phyloP scores from a whole-genome alignment of 2,888 invertebrate genomes.

The Phoenoteleia sp. region DNA sequence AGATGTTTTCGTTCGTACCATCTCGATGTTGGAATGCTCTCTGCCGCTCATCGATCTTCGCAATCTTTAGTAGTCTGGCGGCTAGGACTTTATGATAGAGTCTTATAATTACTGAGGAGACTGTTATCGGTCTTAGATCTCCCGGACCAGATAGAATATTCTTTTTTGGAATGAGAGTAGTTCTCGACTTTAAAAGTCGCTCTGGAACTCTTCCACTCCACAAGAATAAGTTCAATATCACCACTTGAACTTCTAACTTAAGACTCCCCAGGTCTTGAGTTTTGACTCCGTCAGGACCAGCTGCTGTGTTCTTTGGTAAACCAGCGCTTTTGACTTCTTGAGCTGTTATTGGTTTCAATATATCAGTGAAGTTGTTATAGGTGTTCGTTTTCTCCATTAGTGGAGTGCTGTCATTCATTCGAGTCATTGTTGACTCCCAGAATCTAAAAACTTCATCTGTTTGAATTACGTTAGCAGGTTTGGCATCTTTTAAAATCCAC shows the following conservation, averaged over 20 bases:
- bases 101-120: constrained; percentile 5
- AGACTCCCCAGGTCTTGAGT: constrained; percentile 71
- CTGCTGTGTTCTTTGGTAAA: constrained; percentile 45
- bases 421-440: constrained; percentile 1
- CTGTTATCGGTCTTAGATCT: constrained; percentile 32
- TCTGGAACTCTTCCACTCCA: constrained; percentile 55
- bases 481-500: constrained; percentile 36
- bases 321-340: background rate
- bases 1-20: constrained; percentile 68
- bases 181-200: constrained; percentile 44
- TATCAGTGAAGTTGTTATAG: background rate
- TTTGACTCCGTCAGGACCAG: constrained; percentile 75
- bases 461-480: background rate
- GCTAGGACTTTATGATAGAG: constrained; percentile 20
- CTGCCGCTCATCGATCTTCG: constrained; percentile 62
- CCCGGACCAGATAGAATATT: background rate
- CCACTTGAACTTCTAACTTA: constrained; percentile 52
- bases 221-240: constrained; percentile 19
- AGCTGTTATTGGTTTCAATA: background rate
- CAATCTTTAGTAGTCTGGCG: background rate
- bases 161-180: constrained; percentile 49
- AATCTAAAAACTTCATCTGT: background rate
- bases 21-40: constrained; percentile 66
- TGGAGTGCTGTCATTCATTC: background rate
- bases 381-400: background rate